Base-by-base conservation (phyloP, 2,888 invertebrate species). In the Tinea trinotella region DNA sequence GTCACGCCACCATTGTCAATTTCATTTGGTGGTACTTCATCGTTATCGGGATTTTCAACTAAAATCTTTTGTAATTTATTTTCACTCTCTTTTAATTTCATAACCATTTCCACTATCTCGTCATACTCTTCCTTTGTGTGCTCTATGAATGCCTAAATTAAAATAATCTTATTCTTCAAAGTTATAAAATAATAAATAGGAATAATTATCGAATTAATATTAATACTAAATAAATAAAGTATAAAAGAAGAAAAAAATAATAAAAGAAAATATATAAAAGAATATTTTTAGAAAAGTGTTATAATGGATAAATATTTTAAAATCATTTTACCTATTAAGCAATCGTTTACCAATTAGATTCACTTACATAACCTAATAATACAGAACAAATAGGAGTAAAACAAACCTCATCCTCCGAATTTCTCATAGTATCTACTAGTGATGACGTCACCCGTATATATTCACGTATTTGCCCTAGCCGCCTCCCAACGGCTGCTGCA, bases 361-460 rank as follows among this genome's bases (percentile, higher is more conserved):
- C n/a, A n/a, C n/a, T n/a, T n/a, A n/a, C n/a, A n/a, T 48, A 20
- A 20, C 10, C 44, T 1, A 44, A 48, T 24, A 52, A 30, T 24
- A 30, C 7, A 30, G 12, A 13, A 1, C 15, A 52, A 9, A 36
- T 20, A 9, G 4, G 12, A 40, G 17, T n/a, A 6, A 13, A 17
- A 20, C 40, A 19, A 35, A 92, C 92, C 82, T 91, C 90, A 73
- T 92, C 91, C 64, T 90, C 90, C 9, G 89, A 89, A 62, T 90
- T 90, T 62, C 90, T 88, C 81, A 92, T 88, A 35, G 90, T 90
- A 55, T 90, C 90, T 70, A 92, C 91, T 59, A 92, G 85, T 1
- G 90, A 89, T 19, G 90, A 89, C 3, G 92, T 92, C 34, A 91
- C 90, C 64, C 89, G 86, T 57, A 92, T 91, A 67, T 92, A 92